Evolutionary conservation across 2,888 invertebrate genomes (phyloP), one percentile per base, ranked within the genome.

Genomic region (Steinernema carpocapsae): DNA sequence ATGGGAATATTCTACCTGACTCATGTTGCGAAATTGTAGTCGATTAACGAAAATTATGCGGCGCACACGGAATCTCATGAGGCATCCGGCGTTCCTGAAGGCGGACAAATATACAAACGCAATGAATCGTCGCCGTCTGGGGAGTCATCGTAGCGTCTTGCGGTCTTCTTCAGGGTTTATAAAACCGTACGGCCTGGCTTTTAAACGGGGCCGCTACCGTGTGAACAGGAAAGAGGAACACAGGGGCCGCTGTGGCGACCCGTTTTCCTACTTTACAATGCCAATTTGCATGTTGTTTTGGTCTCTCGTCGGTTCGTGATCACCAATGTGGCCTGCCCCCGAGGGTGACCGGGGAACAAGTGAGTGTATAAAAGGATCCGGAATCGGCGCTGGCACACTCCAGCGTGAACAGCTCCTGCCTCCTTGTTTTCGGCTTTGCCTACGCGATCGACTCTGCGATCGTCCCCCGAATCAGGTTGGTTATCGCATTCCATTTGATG

Each of bases 271-370:
- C n/a, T n/a, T n/a, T n/a, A n/a, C n/a, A n/a, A 6, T 22, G 2
- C 6, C 56, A 24, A 56, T 56, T 56, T 56, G 56, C 56, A 56
- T 56, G 56, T 56, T 56, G 26, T 56, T 56, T 56, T 56, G 56
- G 22, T 56, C 26, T 4, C 6, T 22, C 26, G 56, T 17, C 56
- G 56, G 26, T 24, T 56, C 6, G 24, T 56, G 56, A 56, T 56
- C 12, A 10, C 7, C 56, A 26, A 56, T 3, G 17, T 26, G 56
- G 26, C 56, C 56, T n/a, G n/a, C n/a, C n/a, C n/a, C 22, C 56
- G 12, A 6, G n/a, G 56, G n/a, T 56, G 6, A 56, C 24, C 22
- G 56, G 56, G n/a, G n/a, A n/a, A n/a, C 19, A 7, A 7, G 7
- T 4, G 56, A 6, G 22, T 24, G 26, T 56, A 56, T 24, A 56